Evolutionary conservation across 35 echinoderm and acorn worm genomes (phyloP), one percentile per base, ranked within the genome.

Genomic region (Hemicentrotus pulcherrimus): DNA sequence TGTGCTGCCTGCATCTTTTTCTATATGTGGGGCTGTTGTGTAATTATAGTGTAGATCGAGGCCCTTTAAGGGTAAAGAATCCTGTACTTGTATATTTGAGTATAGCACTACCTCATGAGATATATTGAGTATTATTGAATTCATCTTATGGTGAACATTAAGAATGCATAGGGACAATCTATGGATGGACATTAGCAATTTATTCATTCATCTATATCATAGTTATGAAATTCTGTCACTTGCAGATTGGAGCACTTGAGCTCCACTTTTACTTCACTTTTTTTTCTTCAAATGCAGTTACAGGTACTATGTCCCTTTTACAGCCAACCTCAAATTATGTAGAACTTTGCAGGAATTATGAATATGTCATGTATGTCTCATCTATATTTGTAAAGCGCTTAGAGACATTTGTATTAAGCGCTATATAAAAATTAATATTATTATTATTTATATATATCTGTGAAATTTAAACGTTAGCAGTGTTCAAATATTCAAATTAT

Each of bases 71-170:
- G 28, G 4, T n/a, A 6, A 28, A 28, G 7, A 78, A 78, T 78
- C 65, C n/a, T 78, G 65, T 78, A 78, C 65, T 78, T 78, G 19
- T 78, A 78, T 78, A 78, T 78, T 78, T 78, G 65, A 78, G 65
- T 78, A n/a, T n/a, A 78, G 65, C 65, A 78, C 65, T 78, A 78
- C 65, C 65, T 78, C 65, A 78, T 78, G 6, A n/a, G 19, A 78
- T 78, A 28, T 78, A 78, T 78, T 78, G 6, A 22, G 6, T 78
- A 78, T 78, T 78, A 24, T 28, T 78, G 18, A 22, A 4, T 2
- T 78, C 65, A 78, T 78, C 52, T 16, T 59, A 28, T 28, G 19
- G 65, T 78, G 28, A 78, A 78, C 24, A 24, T 78, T 22, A 28
- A 70, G 61, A 70, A 78, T n/a, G 65, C 6, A 5, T 28, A 0